A percentile compares a stretch with the other conserved stretches of the same genome.
Conservation (phyloP, 2,888 invertebrate species). For the Amphipoea oculea region DNA sequence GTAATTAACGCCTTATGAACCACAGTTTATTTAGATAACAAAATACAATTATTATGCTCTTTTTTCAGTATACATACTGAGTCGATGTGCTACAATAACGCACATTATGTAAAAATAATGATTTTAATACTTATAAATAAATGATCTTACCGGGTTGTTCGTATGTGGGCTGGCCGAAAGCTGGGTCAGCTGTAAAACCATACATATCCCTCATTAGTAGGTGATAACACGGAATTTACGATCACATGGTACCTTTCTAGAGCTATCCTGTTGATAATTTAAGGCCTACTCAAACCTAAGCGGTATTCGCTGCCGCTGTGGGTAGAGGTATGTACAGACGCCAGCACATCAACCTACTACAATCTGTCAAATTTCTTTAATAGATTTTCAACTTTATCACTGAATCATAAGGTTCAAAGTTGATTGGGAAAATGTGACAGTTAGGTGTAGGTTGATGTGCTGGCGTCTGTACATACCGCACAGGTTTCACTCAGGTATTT, state of each 20-base stretch:
- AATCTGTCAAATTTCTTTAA: too few relatives aligned
- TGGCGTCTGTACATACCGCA: too few relatives aligned
- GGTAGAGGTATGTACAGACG: too few relatives aligned
- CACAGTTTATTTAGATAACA: neutral
- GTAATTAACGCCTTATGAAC: neutral
- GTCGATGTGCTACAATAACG: neutral
- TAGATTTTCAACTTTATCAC: too few relatives aligned
- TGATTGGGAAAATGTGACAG: too few relatives aligned
- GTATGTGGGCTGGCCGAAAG: constrained; percentile 37
- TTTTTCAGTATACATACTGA: neutral
- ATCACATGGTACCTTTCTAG: neutral
- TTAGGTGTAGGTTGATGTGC: too few relatives aligned
- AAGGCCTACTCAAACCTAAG: too few relatives aligned
- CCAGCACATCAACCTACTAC: too few relatives aligned
- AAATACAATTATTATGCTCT: neutral
- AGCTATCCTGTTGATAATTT: neutral
- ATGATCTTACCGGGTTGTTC: constrained; percentile 25
- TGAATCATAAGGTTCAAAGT: too few relatives aligned
- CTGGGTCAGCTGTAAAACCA: constrained; percentile 62
- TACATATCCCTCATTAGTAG: constrained; percentile 3
- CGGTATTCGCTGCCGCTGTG: too few relatives aligned
- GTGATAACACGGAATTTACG: too few relatives aligned
- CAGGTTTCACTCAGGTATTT: too few relatives aligned
- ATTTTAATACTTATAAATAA: constrained; percentile 3
- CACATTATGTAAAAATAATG: neutral